A percentile compares a stretch with the other conserved stretches of the same genome.
These are phyloP conservation scores for Cotesia vestalis DNA, from an alignment of 1,140 invertebrate genomes.

Conservation along the genomic window DNA sequence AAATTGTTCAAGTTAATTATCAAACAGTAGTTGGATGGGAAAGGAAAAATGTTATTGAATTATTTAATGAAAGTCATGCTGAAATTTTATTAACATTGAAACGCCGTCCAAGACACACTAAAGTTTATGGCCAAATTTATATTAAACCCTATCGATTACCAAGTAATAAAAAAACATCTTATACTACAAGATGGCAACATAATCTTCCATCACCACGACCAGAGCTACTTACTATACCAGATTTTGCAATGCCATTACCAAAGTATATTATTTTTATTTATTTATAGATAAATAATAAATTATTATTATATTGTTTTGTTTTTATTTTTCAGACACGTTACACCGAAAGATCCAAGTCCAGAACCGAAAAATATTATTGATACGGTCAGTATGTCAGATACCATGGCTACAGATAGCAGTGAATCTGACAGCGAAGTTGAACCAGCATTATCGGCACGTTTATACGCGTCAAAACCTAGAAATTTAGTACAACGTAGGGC, in stretches of 20 bases:
- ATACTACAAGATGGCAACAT: slow-evolving; percentile 73
- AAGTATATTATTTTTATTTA: slow-evolving; percentile 61
- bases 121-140: slow-evolving; percentile 84
- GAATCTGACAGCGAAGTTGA: slow-evolving; percentile 59
- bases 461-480: slow-evolving; percentile 81
- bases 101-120: slow-evolving; percentile 83
- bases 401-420: slow-evolving; percentile 58
- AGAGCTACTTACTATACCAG: slow-evolving; percentile 73
- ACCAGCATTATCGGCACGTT: slow-evolving; percentile 58
- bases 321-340: slow-evolving; percentile 44
- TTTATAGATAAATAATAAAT: slow-evolving; percentile 11
- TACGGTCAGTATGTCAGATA: slow-evolving; percentile 55
- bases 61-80: slow-evolving; percentile 80
- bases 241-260: slow-evolving; percentile 70
- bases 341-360: slow-evolving; percentile 55
- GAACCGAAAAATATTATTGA: slow-evolving; percentile 56
- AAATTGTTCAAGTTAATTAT: slow-evolving; percentile 92
- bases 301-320: no score
- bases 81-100: slow-evolving; percentile 86
- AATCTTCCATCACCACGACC: slow-evolving; percentile 73
- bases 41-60: slow-evolving; percentile 79
- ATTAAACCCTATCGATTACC: slow-evolving; percentile 81
- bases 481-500: slow-evolving; percentile 81
- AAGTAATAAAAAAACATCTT: slow-evolving; percentile 75
- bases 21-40: slow-evolving; percentile 93